A percentile compares a stretch with the other conserved stretches of the same genome.
phyloP scores from a whole-genome alignment of 64 coral and sea anemone genomes.

The Porites australiensis region DNA sequence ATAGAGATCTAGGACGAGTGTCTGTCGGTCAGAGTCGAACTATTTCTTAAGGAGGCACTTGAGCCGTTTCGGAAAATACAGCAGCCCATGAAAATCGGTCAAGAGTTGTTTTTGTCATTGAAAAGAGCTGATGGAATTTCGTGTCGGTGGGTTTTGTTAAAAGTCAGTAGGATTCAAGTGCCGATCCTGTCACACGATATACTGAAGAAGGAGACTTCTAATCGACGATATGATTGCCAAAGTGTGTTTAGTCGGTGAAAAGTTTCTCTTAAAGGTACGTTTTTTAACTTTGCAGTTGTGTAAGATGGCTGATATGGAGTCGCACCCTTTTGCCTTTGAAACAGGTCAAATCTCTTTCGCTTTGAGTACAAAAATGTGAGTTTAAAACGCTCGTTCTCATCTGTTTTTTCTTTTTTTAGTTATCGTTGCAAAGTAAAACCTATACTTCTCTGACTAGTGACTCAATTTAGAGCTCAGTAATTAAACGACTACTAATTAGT shows the following conservation, averaged over 20 bases:
- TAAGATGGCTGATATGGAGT: too few relatives aligned
- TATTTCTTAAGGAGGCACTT: neutral
- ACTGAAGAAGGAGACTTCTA: neutral
- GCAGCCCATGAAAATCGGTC: neutral
- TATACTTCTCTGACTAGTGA: too few relatives aligned
- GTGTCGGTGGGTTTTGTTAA: neutral
- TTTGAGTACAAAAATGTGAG: too few relatives aligned
- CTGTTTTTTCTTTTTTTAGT: too few relatives aligned
- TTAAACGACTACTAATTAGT: too few relatives aligned
- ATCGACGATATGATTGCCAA: neutral
- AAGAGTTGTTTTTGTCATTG: neutral
- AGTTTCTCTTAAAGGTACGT: constrained; percentile 30
- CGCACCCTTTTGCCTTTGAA: too few relatives aligned
- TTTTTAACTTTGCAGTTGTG: neutral
- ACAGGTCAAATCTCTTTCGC: too few relatives aligned
- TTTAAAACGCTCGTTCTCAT: too few relatives aligned
- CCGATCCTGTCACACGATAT: constrained; percentile 11
- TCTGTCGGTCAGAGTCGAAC: constrained; percentile 3
- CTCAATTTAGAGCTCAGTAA: too few relatives aligned
- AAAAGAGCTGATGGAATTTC: neutral
- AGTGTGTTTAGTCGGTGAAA: neutral
- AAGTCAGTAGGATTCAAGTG: neutral
- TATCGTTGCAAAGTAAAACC: too few relatives aligned
- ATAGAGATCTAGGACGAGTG: neutral
- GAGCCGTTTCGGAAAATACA: neutral